Evolutionary conservation across 2,888 invertebrate species (phyloP), one percentile per base, ranked within the genome.

Genomic region (Nemapogon koenigi): DNA sequence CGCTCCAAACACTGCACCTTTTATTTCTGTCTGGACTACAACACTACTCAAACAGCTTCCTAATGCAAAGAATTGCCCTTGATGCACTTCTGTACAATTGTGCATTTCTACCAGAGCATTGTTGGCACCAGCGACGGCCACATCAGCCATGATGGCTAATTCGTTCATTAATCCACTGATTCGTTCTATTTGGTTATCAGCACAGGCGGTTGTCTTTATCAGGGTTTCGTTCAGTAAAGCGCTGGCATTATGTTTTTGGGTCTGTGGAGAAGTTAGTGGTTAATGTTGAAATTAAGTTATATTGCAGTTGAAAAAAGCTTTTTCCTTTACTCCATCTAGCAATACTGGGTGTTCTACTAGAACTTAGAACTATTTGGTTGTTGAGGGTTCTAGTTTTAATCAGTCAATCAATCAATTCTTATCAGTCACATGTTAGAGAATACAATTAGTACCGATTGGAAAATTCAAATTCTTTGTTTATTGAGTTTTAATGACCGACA

Each of bases 1-100:
- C 3, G 60, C 51, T 10, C 60, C 38, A 37, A 59, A 67, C 6
- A 52, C 39, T 4, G 55, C 50, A 14, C 57, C 59, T 38, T 57
- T 60, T 35, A 64, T 44, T 51, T 78, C 62, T n/a, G 62, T 56
- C 18, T 55, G 56, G 18, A 71, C 16, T 18, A 64, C 64, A 2
- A 71, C 48, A 3, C 47, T 35, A 26, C 60, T 66, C 15, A 78
- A 50, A 33, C 76, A 78, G 4, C 61, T 42, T 1, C 68, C 68
- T 3, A 57, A 48, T 2, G 49, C 47, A 2, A 67, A 41, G 3
- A 73, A 41, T 38, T 55, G 59, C 2, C 49, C 50, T 33, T 44
- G 42, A 19, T 51, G 51, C 2, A 50, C 47, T 6, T 52, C 50
- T 1, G 62, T 57, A 37, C 76, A 78, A 27, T 53, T 52, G 35